Base-by-base conservation (phyloP, 2,113 vertebrate genomes). In the Ceyx margarethae region DNA sequence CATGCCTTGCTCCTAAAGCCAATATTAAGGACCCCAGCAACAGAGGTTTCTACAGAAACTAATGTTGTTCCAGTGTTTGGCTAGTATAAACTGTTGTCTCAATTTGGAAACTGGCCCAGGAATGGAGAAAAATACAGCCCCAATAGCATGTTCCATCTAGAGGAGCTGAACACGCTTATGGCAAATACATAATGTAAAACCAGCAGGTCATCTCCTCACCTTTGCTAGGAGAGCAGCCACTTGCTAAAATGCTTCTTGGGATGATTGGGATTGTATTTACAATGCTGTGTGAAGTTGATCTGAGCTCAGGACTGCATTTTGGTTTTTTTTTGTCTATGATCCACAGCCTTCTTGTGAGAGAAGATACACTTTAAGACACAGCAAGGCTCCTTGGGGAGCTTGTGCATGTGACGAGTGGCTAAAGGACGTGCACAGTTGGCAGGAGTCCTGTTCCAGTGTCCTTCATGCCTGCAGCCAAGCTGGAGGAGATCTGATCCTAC, bases 351-450 rank as follows among this genome's bases (percentile, higher is more conserved):
- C 42, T n/a, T 23, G 2, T 11, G 64, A 60, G 25, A 37, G 19
- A 28, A 56, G 21, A 37, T 17, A 9, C 0, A 0, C 17, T 56
- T 23, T 50, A 29, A 23, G 37, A 89, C 28, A 17, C 12, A 51
- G 23, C 0, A 1, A 43, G 12, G 10, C 33, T 83, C 2, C 1
- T 8, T 0, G 0, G 21, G 15, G 43, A 15, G 50, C 43, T 31
- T 28, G 21, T 25, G 56, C 13, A 0, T 17, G 29, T 21, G n/a
- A 31, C 22, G 29, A n/a, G 33, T 6, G 6, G 29, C 56, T 48
- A n/a, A 50, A 87, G 40, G 54, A 83, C 0, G 0, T 7, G 4
- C 10, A 4, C 6, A 6, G 19, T 22, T 11, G 33, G 42, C 12
- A 25, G 54, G 3, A 80, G 20, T 42, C 35, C 37, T 3, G 3